Evolutionary conservation across 23 tunicate species (phyloP).

Genomic region (Diplosoma virens): DNA sequence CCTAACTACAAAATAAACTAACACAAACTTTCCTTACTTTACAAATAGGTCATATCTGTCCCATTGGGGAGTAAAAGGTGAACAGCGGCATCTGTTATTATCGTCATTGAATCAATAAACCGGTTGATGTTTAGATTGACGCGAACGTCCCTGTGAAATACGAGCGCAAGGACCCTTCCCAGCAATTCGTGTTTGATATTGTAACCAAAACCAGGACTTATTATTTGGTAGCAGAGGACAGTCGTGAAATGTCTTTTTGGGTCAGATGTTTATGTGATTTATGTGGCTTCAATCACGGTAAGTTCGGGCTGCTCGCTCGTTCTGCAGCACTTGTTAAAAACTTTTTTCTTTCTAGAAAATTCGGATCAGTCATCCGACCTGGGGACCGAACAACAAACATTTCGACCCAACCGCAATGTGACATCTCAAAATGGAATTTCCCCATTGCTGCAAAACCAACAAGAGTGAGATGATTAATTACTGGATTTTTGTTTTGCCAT

Average conservation of each 20-base stretch:
- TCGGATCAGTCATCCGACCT: constrained; percentile 46
- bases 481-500: no score
- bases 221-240: constrained; percentile 78
- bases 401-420: constrained; percentile 47
- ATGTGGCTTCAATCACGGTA: constrained; percentile 92
- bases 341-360: background rate
- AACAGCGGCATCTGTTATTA: no score
- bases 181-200: constrained; percentile 78
- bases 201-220: constrained; percentile 74
- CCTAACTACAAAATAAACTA: no score
- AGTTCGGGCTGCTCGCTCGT: background rate
- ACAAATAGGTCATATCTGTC: no score
- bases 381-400: constrained; percentile 72
- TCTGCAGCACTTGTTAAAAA: background rate
- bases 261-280: constrained; percentile 78
- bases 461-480: constrained; percentile 37
- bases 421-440: constrained; percentile 24
- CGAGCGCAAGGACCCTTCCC: constrained; percentile 64
- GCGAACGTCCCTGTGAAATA: constrained; percentile 74
- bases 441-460: constrained; percentile 28
- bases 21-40: no score
- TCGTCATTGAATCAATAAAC: no score
- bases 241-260: constrained; percentile 84
- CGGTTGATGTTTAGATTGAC: constrained; percentile 85
- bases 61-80: no score